Percentiles rank a stretch among this genome's conserved stretches.
These are phyloP conservation scores for Syrista parreyssii DNA, from an alignment of 2,888 invertebrate species.

Conservation along the genomic window DNA sequence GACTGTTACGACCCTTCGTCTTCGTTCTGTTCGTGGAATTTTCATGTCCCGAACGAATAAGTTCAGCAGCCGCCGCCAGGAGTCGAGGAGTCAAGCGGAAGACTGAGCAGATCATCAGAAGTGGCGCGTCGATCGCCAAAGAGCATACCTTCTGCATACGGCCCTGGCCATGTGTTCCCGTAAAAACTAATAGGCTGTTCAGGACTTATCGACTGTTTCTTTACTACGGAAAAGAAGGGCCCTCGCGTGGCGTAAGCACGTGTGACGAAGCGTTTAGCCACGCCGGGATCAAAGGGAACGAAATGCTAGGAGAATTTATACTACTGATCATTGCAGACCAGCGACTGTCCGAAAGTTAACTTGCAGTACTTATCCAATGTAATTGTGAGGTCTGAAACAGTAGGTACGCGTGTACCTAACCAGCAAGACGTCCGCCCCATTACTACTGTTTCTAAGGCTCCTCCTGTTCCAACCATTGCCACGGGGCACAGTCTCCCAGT, in stretches of 20 bases:
- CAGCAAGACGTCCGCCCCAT: neutral
- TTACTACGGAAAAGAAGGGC: neutral
- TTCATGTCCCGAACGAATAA: neutral
- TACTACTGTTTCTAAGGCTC: neutral
- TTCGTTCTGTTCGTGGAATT: neutral
- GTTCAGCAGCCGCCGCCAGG: neutral
- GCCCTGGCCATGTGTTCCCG: neutral
- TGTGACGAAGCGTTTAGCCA: conserved; percentile 11
- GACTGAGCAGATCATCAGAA: neutral
- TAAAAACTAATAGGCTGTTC: neutral
- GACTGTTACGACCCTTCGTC: neutral
- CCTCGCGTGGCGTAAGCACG: conserved; percentile 1
- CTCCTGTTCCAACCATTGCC: neutral
- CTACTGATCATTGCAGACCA: neutral
- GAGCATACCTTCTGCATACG: neutral
- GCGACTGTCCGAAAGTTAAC: neutral
- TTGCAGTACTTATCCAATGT: neutral
- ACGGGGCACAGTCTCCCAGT: neutral
- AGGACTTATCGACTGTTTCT: neutral
- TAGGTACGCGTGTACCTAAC: neutral
- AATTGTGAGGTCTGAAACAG: neutral
- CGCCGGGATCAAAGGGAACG: conserved; percentile 2
- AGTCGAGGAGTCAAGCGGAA: neutral
- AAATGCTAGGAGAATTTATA: neutral
- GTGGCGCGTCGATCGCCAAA: neutral